phyloP scores from a whole-genome alignment of 2,797 vertebrate genomes.

The Cuniculus paca region DNA sequence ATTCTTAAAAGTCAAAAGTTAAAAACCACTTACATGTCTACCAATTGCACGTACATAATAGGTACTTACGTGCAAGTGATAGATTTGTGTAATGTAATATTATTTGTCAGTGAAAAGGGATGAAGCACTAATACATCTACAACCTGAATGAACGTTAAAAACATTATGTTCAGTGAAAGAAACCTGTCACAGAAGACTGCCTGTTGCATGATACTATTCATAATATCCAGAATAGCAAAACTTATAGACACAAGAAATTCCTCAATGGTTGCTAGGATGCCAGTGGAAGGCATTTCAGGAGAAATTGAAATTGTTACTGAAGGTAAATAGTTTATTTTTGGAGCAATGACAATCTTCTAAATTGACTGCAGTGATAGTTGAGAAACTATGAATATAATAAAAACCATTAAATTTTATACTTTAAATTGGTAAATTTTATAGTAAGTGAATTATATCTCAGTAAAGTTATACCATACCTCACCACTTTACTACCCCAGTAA shows the following conservation, averaged over 20 bases:
- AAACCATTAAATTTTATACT: background rate
- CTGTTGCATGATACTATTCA: background rate
- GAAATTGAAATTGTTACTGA: background rate
- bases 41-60: background rate
- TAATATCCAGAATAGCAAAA: background rate
- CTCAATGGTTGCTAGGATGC: background rate
- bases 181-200: background rate
- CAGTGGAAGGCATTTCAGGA: background rate
- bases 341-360: background rate
- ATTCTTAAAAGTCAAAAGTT: background rate
- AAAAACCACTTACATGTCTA: background rate
- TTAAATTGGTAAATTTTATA: background rate
- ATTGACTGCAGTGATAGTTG: background rate
- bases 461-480: background rate
- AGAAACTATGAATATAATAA: background rate
- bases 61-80: rapidly evolving
- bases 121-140: background rate
- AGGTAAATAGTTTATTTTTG: background rate
- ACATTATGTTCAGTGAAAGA: background rate
- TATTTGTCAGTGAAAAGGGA: background rate
- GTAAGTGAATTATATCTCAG: background rate
- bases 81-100: too few species aligned
- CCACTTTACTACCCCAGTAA: background rate
- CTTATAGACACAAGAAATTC: background rate
- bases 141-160: background rate